Percentiles rank a stretch among this genome's conserved stretches.
phyloP scores from a whole-genome alignment of 2,113 vertebrate genomes.

The Protomyctophum bolini region DNA sequence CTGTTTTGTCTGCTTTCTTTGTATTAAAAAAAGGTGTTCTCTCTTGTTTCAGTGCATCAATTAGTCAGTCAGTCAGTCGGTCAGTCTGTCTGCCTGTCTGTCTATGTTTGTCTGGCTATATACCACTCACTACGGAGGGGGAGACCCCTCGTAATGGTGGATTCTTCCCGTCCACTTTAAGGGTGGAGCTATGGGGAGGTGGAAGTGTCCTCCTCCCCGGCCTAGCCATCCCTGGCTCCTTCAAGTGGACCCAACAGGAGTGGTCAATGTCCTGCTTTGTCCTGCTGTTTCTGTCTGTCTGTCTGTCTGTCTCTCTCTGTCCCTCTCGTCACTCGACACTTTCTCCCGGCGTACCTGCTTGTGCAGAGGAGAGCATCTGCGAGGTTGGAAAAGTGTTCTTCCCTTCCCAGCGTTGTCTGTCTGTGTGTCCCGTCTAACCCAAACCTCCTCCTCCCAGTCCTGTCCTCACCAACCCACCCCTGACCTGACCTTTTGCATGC shows the following conservation, averaged over 20 bases:
- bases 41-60: constrained; percentile 81
- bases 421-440: constrained; percentile 45
- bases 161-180: constrained; percentile 35
- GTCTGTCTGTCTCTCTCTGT: constrained; percentile 30
- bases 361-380: constrained; percentile 52
- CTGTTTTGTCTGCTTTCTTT: constrained; percentile 67
- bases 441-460: constrained; percentile 3
- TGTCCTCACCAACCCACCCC: constrained; percentile 2
- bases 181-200: neutral
- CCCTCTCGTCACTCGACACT: constrained; percentile 45
- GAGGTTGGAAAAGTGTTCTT: constrained; percentile 72
- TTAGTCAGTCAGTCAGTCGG: constrained; percentile 78
- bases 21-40: constrained; percentile 70
- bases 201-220: neutral
- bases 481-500: constrained; percentile 51
- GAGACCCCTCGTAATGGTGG: constrained; percentile 69
- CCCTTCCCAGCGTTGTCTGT: constrained; percentile 49
- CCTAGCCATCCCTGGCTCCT: constrained; percentile 43
- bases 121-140: constrained; percentile 57
- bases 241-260: constrained; percentile 65
- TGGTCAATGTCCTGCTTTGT: constrained; percentile 63
- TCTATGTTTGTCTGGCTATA: constrained; percentile 64
- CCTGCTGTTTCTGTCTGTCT: constrained; percentile 33
- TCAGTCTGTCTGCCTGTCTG: constrained; percentile 55
- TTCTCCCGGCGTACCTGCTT: constrained; percentile 50